Evolutionary conservation across 2,888 invertebrate genomes (phyloP).

Genomic region (Trissolcus brochymenae): DNA sequence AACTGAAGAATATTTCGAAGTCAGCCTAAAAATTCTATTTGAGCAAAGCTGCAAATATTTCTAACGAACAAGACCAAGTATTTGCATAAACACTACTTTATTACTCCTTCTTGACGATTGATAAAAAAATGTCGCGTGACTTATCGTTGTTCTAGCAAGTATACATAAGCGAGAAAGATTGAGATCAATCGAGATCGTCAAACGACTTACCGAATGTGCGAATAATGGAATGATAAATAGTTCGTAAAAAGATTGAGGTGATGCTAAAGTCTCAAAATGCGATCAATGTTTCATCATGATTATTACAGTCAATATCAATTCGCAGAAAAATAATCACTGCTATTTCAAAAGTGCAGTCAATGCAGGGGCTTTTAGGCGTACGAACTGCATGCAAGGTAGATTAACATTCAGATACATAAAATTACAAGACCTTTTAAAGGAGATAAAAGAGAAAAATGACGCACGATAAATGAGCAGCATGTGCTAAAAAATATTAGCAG

Average conservation of each 20-base stretch:
- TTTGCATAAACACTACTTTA: conserved; percentile 16
- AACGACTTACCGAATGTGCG: conserved; percentile 39
- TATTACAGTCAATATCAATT: background rate
- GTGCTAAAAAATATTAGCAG: conserved; percentile 6
- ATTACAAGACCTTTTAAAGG: conserved; percentile 27
- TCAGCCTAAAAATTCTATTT: too few species aligned
- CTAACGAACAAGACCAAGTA: background rate
- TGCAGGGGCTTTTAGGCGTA: conserved; percentile 1
- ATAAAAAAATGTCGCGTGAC: conserved; percentile 38
- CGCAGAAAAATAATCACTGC: too few species aligned
- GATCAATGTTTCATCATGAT: conserved; percentile 19
- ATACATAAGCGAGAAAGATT: conserved; percentile 29
- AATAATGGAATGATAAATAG: conserved; percentile 36
- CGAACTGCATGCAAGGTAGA: conserved; percentile 25
- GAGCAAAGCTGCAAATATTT: too few species aligned
- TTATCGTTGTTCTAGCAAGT: conserved; percentile 27
- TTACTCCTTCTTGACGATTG: background rate
- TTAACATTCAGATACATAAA: conserved; percentile 43
- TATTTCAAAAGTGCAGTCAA: conserved; percentile 13
- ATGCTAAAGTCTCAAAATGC: conserved; percentile 8
- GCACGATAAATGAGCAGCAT: background rate
- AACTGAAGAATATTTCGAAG: too few species aligned
- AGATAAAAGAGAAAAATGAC: conserved; percentile 15
- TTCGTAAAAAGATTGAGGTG: background rate
- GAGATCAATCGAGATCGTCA: conserved; percentile 36